Conservation (phyloP, 2,888 invertebrate genomes). For the Rotaria magnacalcarata region DNA sequence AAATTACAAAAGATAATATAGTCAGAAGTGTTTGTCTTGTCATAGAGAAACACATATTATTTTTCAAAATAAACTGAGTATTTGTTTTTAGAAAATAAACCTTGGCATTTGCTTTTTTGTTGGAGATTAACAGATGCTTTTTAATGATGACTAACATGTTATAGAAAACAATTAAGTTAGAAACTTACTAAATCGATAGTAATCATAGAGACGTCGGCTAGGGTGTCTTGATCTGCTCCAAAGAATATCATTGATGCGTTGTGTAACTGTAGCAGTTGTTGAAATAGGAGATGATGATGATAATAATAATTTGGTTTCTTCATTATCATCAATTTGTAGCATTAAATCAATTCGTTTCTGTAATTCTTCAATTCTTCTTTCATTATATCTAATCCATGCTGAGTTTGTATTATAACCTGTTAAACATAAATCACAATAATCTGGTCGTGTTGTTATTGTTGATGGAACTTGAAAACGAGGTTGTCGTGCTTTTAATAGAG, state of each 20-base stretch:
- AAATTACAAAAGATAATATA: background rate
- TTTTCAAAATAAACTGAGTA: background rate
- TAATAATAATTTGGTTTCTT: background rate
- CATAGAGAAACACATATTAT: background rate
- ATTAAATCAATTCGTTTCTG: constrained; percentile 23
- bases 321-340: constrained; percentile 18
- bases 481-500: background rate
- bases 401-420: background rate
- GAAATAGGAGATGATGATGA: background rate
- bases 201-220: background rate
- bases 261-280: constrained; percentile 7
- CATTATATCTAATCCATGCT: constrained; percentile 21
- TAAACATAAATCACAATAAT: background rate
- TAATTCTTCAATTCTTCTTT: background rate
- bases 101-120: background rate
- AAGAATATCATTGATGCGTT: background rate
- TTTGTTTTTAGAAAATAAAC: background rate
- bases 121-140: background rate
- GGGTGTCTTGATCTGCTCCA: background rate
- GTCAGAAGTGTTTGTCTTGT: background rate
- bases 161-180: too few relatives aligned
- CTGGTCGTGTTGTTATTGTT: background rate
- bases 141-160: background rate
- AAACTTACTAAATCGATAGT: too few relatives aligned
- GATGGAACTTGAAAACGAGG: background rate